Evolutionary conservation across 2,888 invertebrate species (phyloP).

Genomic region (Pyrgus malvae): DNA sequence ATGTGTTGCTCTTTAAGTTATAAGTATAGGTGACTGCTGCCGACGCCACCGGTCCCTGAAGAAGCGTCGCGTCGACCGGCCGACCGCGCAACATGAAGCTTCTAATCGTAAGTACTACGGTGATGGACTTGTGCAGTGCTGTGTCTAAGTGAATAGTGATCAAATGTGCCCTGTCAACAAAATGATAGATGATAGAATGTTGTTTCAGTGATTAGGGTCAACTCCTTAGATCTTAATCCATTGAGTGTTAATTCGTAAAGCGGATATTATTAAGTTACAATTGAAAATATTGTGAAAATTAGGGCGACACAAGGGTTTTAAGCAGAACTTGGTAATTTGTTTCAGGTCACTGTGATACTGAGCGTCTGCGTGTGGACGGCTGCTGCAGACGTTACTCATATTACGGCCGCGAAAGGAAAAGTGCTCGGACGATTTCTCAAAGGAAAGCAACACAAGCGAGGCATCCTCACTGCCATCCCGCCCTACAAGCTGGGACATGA

Average conservation of each 20-base stretch:
- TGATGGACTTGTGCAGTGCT: constrained; percentile 34
- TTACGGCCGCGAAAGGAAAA: constrained; percentile 56
- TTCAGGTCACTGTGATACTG: constrained; percentile 68
- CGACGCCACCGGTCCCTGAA: constrained; percentile 55
- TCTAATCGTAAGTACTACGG: constrained; percentile 56
- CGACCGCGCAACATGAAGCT: constrained; percentile 67
- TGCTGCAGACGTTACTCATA: constrained; percentile 56
- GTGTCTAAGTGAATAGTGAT: constrained; percentile 31
- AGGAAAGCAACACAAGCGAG: constrained; percentile 66
- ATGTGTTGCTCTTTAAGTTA: constrained; percentile 62
- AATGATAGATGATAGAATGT: too few species aligned
- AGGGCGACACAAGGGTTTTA: neutral
- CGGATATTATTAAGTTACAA: too few species aligned
- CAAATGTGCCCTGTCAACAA: too few species aligned
- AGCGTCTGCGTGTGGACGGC: constrained; percentile 55
- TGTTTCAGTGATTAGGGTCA: neutral
- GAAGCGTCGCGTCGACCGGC: constrained; percentile 57
- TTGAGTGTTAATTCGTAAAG: too few species aligned
- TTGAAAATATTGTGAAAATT: neutral
- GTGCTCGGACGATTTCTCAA: constrained; percentile 52
- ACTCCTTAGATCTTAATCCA: too few species aligned
- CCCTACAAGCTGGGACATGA: constrained; percentile 75
- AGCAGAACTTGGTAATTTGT: constrained; percentile 36
- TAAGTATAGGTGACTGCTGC: constrained; percentile 66
- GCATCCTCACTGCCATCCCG: constrained; percentile 64